phyloP scores from a whole-genome alignment of 2,888 invertebrate genomes.

The Apodemia hepburni region DNA sequence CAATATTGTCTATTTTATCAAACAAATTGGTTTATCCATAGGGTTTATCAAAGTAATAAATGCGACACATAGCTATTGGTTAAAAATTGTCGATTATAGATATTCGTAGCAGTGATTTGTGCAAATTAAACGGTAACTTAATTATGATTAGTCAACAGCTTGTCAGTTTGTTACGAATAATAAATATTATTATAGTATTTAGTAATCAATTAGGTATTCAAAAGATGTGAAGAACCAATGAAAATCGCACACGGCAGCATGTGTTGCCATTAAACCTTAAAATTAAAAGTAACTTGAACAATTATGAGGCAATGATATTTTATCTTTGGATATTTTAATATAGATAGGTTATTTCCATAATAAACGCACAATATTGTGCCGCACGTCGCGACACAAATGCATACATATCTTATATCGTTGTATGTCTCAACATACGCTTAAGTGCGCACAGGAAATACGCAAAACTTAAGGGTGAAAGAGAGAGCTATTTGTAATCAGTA shows the following conservation, averaged over 20 bases:
- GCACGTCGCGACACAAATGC: too few species aligned
- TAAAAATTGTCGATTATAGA: not conserved
- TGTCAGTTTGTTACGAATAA: not conserved
- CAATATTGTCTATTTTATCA: not conserved
- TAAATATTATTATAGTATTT: not conserved
- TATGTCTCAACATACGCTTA: too few species aligned
- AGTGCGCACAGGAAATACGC: too few species aligned
- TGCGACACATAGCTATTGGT: not conserved
- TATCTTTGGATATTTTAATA: too few species aligned
- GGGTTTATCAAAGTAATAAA: not conserved
- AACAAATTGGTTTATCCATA: not conserved
- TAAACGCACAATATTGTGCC: too few species aligned
- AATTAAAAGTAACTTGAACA: not conserved
- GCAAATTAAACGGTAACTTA: not conserved
- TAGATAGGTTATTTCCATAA: too few species aligned
- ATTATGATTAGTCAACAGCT: not conserved
- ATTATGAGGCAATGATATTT: too few species aligned
- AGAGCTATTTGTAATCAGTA: too few species aligned
- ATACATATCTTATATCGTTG: too few species aligned
- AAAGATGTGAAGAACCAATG: not conserved
- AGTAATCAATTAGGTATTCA: not conserved
- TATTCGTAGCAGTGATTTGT: not conserved
- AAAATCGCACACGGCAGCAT: not conserved
- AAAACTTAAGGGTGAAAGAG: too few species aligned
- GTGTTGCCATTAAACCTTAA: not conserved